A percentile compares a stretch with the other conserved stretches of the same genome.
Evolutionary conservation across 2,113 vertebrate genomes (phyloP).

Genomic region (Zosterops hypoxanthus): DNA sequence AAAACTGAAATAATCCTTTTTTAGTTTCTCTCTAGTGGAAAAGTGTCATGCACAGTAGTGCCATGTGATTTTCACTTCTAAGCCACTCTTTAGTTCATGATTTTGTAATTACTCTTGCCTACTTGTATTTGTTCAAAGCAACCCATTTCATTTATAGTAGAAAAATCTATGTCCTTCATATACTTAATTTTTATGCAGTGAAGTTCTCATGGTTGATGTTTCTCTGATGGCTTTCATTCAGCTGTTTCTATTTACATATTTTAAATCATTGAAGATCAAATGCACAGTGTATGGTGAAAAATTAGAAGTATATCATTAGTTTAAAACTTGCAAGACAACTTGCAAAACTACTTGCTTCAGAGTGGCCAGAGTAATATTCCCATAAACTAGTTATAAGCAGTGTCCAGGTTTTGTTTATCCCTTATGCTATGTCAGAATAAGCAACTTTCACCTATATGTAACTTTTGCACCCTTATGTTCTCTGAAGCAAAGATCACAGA

Average conservation of each 20-base stretch:
- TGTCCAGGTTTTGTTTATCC: not conserved
- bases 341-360: not conserved
- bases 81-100: constrained; percentile 49
- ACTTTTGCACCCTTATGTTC: not conserved
- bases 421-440: not conserved
- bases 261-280: not conserved
- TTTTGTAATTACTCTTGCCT: constrained; percentile 24
- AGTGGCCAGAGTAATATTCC: not conserved
- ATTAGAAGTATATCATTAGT: not conserved
- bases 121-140: constrained; percentile 7
- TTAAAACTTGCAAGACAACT: not conserved
- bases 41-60: not conserved
- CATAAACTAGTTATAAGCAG: not conserved
- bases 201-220: not conserved
- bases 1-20: not conserved
- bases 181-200: constrained; percentile 31
- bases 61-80: constrained; percentile 9
- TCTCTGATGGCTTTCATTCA: not conserved
- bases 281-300: not conserved
- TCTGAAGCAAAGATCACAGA: not conserved
- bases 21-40: not conserved
- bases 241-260: constrained; percentile 34
- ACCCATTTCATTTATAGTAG: constrained; percentile 54
- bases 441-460: not conserved
- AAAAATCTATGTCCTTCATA: constrained; percentile 2